Percentiles rank a stretch among this genome's conserved stretches.
Conservation (phyloP, 2,888 invertebrate genomes). For the Amphipoea lucens region DNA sequence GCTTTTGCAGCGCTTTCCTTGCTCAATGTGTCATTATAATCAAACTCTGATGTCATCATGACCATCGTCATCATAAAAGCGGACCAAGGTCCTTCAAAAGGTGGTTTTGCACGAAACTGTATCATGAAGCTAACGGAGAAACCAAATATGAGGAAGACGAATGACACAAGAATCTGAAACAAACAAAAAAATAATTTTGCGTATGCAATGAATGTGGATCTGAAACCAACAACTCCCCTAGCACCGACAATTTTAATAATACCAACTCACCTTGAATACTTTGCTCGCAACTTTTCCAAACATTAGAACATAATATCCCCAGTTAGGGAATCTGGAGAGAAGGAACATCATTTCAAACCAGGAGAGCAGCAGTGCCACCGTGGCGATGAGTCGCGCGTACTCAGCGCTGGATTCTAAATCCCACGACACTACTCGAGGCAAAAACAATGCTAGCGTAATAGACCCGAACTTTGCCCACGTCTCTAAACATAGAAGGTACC, state of each 20-base stretch:
- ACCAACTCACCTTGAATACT: slow-evolving; percentile 75
- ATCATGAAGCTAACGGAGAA: slow-evolving; percentile 90
- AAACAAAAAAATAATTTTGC: not conserved
- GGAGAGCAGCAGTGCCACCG: slow-evolving; percentile 85
- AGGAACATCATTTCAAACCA: slow-evolving; percentile 91
- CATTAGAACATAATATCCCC: slow-evolving; percentile 90
- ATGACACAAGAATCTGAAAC: not conserved
- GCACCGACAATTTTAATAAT: not conserved
- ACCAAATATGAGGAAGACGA: slow-evolving; percentile 86
- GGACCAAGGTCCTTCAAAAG: slow-evolving; percentile 87
- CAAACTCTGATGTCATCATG: slow-evolving; percentile 91
- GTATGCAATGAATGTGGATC: not conserved
- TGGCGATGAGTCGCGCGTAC: slow-evolving; percentile 69
- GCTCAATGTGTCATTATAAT: slow-evolving; percentile 85
- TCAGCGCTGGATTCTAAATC: not conserved
- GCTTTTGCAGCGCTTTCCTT: slow-evolving; percentile 71
- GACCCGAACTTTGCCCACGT: not conserved
- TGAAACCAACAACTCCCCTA: too few species aligned
- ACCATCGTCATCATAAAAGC: slow-evolving; percentile 89
- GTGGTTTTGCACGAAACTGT: slow-evolving; percentile 84
- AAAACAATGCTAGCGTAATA: not conserved
- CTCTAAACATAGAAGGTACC: not conserved
- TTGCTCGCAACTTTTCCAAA: slow-evolving; percentile 89
- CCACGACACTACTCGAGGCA: not conserved
- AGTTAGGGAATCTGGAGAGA: slow-evolving; percentile 88